A percentile compares a stretch with the other conserved stretches of the same genome.
Evolutionary conservation across 2,113 vertebrate genomes (phyloP).

Genomic region (Platysternon megacephalum): DNA sequence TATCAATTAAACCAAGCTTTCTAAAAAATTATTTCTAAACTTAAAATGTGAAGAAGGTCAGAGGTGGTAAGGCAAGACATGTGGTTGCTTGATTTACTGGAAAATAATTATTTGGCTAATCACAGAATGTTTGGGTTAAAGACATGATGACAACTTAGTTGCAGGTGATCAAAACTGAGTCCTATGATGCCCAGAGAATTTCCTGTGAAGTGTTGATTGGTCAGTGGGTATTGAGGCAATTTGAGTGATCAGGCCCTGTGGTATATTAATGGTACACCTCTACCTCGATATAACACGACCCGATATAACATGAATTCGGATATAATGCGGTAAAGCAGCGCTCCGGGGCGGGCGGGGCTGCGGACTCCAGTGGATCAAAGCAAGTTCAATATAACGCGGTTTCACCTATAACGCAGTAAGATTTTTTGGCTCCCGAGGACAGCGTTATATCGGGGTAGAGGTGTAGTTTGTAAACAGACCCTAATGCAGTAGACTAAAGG

Average conservation of each 20-base stretch:
- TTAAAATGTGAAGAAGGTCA: not conserved
- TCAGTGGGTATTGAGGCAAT: not conserved
- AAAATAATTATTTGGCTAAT: slow-evolving; percentile 23
- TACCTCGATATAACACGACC: too few relatives aligned
- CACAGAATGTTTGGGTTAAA: slow-evolving; percentile 3
- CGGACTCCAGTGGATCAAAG: too few relatives aligned
- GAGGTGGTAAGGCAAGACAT: not conserved
- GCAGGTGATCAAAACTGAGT: not conserved
- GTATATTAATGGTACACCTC: slow-evolving; percentile 16
- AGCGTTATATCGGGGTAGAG: too few relatives aligned
- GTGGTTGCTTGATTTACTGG: not conserved
- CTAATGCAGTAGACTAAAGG: not conserved
- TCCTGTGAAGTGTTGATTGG: not conserved
- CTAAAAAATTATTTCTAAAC: not conserved
- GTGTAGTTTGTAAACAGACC: not conserved
- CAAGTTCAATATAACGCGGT: too few relatives aligned
- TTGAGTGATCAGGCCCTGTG: not conserved
- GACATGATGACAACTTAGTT: not conserved
- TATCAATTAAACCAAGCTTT: not conserved
- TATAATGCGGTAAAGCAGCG: too few relatives aligned
- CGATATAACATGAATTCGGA: too few relatives aligned
- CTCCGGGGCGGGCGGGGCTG: too few relatives aligned
- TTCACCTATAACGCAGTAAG: too few relatives aligned
- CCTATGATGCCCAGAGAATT: not conserved
- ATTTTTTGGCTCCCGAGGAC: too few relatives aligned